A percentile compares a stretch with the other conserved stretches of the same genome.
phyloP scores from a whole-genome alignment of 1,140 invertebrate species.

The Monomorium pharaonis region DNA sequence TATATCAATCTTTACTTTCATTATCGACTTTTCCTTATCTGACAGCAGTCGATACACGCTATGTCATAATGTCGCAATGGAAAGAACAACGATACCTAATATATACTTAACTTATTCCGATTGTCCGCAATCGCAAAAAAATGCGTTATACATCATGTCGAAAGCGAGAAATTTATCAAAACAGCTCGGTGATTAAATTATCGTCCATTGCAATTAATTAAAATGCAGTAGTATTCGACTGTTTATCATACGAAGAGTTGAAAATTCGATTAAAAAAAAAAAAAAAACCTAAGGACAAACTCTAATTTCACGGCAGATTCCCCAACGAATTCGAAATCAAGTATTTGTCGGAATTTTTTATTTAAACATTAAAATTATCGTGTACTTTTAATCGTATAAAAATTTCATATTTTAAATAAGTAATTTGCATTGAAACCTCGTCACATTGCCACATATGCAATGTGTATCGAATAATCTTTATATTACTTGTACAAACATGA shows the following conservation, averaged over 20 bases:
- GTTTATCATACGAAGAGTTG: background rate
- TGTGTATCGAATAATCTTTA: background rate
- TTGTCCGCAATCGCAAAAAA: background rate
- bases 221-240: background rate
- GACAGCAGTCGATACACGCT: background rate
- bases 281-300: background rate
- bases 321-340: background rate
- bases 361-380: background rate
- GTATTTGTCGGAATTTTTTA: background rate
- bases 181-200: background rate
- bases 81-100: slow-evolving; percentile 22
- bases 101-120: background rate
- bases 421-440: background rate
- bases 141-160: background rate
- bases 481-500: background rate
- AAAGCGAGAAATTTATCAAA: background rate
- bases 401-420: background rate
- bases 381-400: background rate
- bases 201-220: background rate
- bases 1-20: background rate
- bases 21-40: slow-evolving; percentile 7
- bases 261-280: background rate
- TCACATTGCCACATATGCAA: background rate
- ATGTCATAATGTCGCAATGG: background rate
- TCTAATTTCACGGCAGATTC: background rate